Evolutionary conservation across 2,113 vertebrate species (phyloP), one percentile per base, ranked within the genome.

Genomic region (Opisthocomus hoazin): DNA sequence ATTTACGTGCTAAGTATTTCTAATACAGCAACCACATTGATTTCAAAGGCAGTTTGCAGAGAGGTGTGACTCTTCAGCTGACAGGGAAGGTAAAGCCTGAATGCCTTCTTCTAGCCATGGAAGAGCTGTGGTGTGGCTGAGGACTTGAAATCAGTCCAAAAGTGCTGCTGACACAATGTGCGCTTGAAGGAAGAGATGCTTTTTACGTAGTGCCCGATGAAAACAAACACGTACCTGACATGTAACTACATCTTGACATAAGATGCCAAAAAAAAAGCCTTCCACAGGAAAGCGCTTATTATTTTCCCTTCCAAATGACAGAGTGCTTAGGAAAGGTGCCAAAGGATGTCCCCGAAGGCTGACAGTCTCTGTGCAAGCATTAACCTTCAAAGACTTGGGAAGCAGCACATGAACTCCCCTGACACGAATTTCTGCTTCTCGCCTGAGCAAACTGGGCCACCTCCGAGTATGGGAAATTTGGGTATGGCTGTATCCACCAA

Each of bases 31-130:
- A 61, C 51, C 2, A 3, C 95, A 82, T 36, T 65, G 92, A 93
- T 91, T 95, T 96, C 95, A 96, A 97, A 95, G 94, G 77, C 91
- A 84, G 86, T 65, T 91, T 94, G 77, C 69, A 73, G 70, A 79
- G 70, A 2, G 1, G 50, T 79, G 69, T 87, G 91, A 85, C 94
- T 95, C 84, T 96, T 89, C 56, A 58, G 63, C 84, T 95, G 96
- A 92, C 94, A 91, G 84, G 87, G 61, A 95, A 91, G 77, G 90
- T 89, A 93, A 94, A 94, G 57, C 48, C 61, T 71, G 36, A 79
- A 57, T 53, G 69, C 61, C 84, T 84, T 94, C 26, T 87, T 82
- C 84, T 65, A 81, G n/a, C 45, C 3, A 0, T 4, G 75, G 56
- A 84, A 75, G 19, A 56, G 39, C n/a, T 92, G 90, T 3, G 4